These are phyloP conservation scores for Didymodactylos carnosus DNA, from an alignment of 2,888 invertebrate genomes.

Conservation along the genomic window DNA sequence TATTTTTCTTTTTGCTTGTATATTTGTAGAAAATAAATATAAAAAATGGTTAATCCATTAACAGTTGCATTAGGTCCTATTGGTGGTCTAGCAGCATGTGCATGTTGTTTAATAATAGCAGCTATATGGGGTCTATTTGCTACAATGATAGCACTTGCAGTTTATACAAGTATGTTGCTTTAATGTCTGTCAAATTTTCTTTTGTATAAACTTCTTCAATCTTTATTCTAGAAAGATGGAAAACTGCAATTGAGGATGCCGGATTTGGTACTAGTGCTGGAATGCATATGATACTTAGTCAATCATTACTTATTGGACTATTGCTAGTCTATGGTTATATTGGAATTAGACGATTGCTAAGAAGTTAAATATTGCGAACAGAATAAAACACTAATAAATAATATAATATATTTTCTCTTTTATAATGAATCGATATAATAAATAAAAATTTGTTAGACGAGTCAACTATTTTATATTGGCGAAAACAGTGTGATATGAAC, in stretches of 20 bases:
- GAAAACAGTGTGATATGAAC: no score
- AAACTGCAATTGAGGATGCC: not conserved
- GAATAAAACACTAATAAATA: no score
- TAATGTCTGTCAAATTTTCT: not conserved
- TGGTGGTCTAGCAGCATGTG: not conserved
- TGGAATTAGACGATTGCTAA: not conserved
- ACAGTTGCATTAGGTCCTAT: not conserved
- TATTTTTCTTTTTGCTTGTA: no score
- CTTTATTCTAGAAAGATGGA: not conserved
- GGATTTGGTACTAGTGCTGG: not conserved
- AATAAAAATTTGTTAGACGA: no score
- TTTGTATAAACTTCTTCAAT: no score
- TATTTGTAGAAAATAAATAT: no score
- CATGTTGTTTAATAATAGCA: not conserved
- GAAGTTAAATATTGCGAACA: no score
- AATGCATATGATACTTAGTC: not conserved
- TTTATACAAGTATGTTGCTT: not conserved
- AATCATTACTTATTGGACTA: not conserved
- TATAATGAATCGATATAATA: no score
- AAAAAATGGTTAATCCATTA: not conserved
- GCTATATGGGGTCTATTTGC: constrained; percentile 1
- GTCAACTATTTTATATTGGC: no score
- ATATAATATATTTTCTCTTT: no score
- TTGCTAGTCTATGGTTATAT: not conserved
- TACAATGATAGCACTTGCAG: not conserved